Evolutionary conservation across 1,140 invertebrate species (phyloP).

Genomic region (Drosophila ficusphila): DNA sequence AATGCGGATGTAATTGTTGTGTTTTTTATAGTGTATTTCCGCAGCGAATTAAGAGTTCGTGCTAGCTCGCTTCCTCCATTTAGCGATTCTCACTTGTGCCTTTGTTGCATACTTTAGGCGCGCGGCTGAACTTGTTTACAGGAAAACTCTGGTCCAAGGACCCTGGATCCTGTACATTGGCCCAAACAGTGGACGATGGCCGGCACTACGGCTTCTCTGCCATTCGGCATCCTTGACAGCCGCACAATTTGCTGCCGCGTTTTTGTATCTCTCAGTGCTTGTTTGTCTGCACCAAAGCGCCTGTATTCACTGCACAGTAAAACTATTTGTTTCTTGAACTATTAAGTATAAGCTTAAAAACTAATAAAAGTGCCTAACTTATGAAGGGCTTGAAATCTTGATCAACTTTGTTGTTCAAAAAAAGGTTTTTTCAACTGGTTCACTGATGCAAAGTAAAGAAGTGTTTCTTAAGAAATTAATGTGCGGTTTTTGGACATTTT

Average conservation of each 20-base stretch:
- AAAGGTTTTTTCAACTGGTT: too few relatives aligned
- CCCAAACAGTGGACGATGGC: constrained; percentile 1
- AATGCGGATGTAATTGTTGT: too few relatives aligned
- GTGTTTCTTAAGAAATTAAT: too few relatives aligned
- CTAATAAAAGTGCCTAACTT: too few relatives aligned
- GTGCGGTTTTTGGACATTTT: too few relatives aligned
- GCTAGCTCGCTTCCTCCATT: neutral
- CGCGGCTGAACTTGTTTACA: constrained; percentile 66
- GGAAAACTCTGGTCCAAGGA: constrained; percentile 51
- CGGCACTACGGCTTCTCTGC: neutral
- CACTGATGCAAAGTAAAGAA: too few relatives aligned
- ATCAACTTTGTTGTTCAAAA: too few relatives aligned
- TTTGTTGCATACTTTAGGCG: constrained; percentile 75
- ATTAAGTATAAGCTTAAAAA: neutral
- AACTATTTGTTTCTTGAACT: neutral
- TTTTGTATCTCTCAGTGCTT: constrained; percentile 70
- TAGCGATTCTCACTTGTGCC: constrained; percentile 16
- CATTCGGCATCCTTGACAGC: constrained; percentile 56
- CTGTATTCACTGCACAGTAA: neutral
- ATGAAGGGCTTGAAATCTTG: too few relatives aligned
- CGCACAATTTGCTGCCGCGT: constrained; percentile 72
- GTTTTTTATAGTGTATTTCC: neutral
- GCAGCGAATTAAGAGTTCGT: neutral
- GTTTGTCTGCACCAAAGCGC: constrained; percentile 35
- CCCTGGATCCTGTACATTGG: constrained; percentile 26